These are phyloP conservation scores for Luidia sarsii DNA, from an alignment of 53 echinoderm and acorn worm species.

Conservation along the genomic window DNA sequence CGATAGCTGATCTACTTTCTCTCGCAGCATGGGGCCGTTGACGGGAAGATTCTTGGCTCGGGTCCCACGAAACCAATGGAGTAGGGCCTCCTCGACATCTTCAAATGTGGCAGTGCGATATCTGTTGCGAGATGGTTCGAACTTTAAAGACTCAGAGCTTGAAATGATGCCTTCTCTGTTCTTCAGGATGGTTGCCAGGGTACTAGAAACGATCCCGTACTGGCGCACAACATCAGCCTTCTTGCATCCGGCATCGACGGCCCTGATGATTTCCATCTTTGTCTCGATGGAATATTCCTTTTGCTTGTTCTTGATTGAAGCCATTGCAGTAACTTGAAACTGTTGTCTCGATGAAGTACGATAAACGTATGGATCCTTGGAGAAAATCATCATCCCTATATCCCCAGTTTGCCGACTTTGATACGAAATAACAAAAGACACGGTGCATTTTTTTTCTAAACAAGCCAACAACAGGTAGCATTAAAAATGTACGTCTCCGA, in stretches of 20 bases:
- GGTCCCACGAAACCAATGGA: slow-evolving; percentile 27
- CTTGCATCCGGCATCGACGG: background rate
- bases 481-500: too few species aligned
- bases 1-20: slow-evolving; percentile 33
- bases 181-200: slow-evolving; percentile 29
- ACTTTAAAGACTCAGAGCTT: slow-evolving; percentile 16
- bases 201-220: slow-evolving; percentile 17
- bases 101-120: slow-evolving; percentile 18
- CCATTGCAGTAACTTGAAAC: background rate
- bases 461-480: too few species aligned
- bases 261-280: background rate
- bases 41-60: slow-evolving; percentile 40
- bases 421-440: too few species aligned
- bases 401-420: background rate
- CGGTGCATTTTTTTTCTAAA: too few species aligned
- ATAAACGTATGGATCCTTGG: slow-evolving; percentile 1
- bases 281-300: background rate
- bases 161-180: background rate
- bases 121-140: slow-evolving; percentile 38
- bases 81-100: slow-evolving; percentile 43
- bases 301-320: background rate
- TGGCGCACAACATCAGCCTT: background rate
- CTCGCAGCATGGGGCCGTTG: slow-evolving; percentile 29
- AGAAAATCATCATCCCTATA: background rate
- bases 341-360: background rate